Base-by-base conservation (phyloP, 2,797 vertebrate genomes). In the Graptemys geographica region DNA sequence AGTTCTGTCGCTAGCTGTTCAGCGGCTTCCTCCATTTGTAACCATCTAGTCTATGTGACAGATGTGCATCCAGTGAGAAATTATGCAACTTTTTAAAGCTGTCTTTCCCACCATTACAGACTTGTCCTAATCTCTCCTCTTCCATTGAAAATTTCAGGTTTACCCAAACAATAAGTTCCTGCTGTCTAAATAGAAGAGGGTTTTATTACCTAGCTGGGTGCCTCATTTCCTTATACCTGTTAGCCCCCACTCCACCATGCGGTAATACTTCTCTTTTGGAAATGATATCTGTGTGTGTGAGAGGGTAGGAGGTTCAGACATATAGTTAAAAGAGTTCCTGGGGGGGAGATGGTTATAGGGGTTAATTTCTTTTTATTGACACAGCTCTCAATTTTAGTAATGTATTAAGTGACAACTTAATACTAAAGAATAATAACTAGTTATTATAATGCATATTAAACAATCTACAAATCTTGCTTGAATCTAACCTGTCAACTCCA, bases 1-100 rank as follows among this genome's bases (percentile, higher is more conserved):
- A 65, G n/a, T 92, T 84, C 25, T 87, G 41, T 76, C 27, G 6
- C 1, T 44, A 83, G 13, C 18, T 55, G 37, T 69, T 59, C 90
- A 76, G 52, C 44, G n/a, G 11, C 57, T 87, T 65, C 62, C 84
- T 79, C 12, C n/a, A 31, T 95, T 81, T 89, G 53, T 84, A 87
- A 94, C 92, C 96, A 79, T 51, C 41, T 86, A 89, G 18, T 69
- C 57, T 88, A 19, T 44, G 51, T 93, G 49, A 92, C 44, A 84
- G 47, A 79, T 79, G 72, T 74, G 80, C 2, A 25, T 55, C 72
- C 69, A 95, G 8, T 28, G 51, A 86, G 6, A 84, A 86, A 87
- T 47, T 1, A 23, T 12, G 81, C 16, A 31, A 6, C 9, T 74
- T 90, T 53, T 87, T 65, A 78, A 78, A 9, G 19, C 56, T 91